Evolutionary conservation across 1,140 invertebrate species (phyloP).

Genomic region (Rhagoletis pomonella): DNA sequence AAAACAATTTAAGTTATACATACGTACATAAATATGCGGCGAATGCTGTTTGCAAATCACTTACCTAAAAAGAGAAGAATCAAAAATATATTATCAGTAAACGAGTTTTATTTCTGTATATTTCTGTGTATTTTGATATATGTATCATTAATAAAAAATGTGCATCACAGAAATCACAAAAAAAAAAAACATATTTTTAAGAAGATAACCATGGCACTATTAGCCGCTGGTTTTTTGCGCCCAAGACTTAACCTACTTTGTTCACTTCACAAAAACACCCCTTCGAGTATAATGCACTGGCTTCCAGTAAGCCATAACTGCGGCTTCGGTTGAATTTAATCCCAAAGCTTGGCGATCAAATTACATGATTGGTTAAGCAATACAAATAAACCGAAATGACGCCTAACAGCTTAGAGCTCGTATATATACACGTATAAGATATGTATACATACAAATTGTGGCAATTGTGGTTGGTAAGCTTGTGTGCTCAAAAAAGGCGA

Average conservation of each 20-base stretch:
- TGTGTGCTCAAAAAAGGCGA: constrained; percentile 8
- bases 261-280: not conserved
- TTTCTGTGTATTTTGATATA: too few species aligned
- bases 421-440: not conserved
- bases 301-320: not conserved
- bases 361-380: constrained; percentile 50
- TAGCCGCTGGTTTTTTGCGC: not conserved
- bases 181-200: not conserved
- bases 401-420: not conserved
- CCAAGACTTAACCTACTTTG: not conserved
- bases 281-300: not conserved
- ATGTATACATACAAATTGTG: not conserved
- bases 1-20: not conserved
- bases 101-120: not conserved
- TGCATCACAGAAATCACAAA: not conserved
- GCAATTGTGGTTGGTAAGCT: constrained; percentile 14
- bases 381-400: constrained; percentile 4
- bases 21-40: not conserved
- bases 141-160: too few species aligned
- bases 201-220: too few species aligned
- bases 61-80: not conserved
- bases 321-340: constrained; percentile 13
- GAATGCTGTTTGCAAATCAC: not conserved
- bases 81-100: not conserved
- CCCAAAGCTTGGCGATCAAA: constrained; percentile 45